Base-by-base conservation (phyloP, 2,113 vertebrate genomes). In the Anas platyrhynchos region DNA sequence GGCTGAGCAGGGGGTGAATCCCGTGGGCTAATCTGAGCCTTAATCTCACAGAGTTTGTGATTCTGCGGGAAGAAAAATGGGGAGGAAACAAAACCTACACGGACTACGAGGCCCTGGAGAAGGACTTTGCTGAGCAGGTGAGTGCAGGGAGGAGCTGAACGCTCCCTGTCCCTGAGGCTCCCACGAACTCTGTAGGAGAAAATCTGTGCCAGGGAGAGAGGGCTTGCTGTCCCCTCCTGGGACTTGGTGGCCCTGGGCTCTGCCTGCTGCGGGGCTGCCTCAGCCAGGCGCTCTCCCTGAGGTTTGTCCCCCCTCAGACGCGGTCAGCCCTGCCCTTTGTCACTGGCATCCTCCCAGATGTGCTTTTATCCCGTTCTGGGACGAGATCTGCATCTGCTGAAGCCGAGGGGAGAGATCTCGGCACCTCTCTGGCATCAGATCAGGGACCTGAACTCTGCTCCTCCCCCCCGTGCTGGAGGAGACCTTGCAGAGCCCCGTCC, bases 41-140 rank as follows among this genome's bases (percentile, higher is more conserved):
- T 54, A 18, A 55, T 68, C 38, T 95, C 91, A 21, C 90, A 99
- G 99, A 98, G 91, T 99, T 99, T 96, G 98, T 98, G 91, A 89
- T 99, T 74, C 98, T 99, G 94, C 97, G 99, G 96, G 99, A 99
- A 91, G 97, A 98, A 58, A 99, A 99, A 77, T 99, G 97, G 97
- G 99, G 99, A n/a, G 99, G 99, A 92, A 99, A 99, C 94, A 99
- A 99, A 98, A 97, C 98, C 86, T 99, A 99, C 97, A 98, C 98
- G 0, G 93, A 11, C 11, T 99, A 98, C 13, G 98, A 98, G 59
- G 98, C 98, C 50, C 97, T 99, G 91, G 99, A 99, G 97, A 98
- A 99, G 88, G 99, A 99, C 87, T 99, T 99, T 88, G 98, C 98
- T 79, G 98, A 97, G 41, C 98, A 99, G 99, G 99, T 99, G 97